Percentiles rank a stretch among this genome's conserved stretches.
Evolutionary conservation across 2,888 invertebrate species (phyloP).

Genomic region (Scaptodrosophila latifasciaeformis): DNA sequence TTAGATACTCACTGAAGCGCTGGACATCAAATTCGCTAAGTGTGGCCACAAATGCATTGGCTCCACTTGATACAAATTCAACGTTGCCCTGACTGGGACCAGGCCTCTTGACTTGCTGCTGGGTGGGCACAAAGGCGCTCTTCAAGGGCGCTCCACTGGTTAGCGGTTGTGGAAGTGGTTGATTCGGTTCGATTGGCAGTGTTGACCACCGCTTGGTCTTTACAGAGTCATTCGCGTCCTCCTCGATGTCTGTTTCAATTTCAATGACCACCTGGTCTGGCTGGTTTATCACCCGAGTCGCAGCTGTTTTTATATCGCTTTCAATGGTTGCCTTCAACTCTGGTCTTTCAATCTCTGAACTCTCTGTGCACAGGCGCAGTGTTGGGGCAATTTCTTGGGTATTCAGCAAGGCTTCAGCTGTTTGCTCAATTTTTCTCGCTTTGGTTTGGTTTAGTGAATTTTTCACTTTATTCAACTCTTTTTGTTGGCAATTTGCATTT

Average conservation of each 20-base stretch:
- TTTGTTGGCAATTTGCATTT: conserved; percentile 40
- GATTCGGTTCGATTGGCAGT: not conserved
- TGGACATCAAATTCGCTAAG: conserved; percentile 71
- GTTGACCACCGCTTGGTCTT: not conserved
- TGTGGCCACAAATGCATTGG: conserved; percentile 39
- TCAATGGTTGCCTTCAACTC: conserved; percentile 15
- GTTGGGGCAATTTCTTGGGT: conserved; percentile 12
- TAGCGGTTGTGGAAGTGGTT: conserved; percentile 10
- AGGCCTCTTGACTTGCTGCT: no score
- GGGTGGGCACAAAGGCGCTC: conserved; percentile 48
- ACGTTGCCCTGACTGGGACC: no score
- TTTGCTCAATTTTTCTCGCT: conserved; percentile 29
- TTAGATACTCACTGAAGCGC: conserved; percentile 59
- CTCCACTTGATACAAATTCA: no score
- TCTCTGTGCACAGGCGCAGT: conserved; percentile 45
- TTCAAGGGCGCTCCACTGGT: conserved; percentile 20
- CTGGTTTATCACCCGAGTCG: conserved; percentile 3
- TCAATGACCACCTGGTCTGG: conserved; percentile 55
- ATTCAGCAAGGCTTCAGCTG: conserved; percentile 52
- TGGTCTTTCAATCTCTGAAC: conserved; percentile 13
- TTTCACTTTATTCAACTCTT: not conserved
- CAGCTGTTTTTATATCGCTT: conserved; percentile 10
- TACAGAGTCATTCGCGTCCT: conserved; percentile 9
- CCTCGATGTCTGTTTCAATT: conserved; percentile 36
- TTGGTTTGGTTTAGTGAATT: conserved; percentile 39